These are phyloP conservation scores for Percopsis transmontana DNA, from an alignment of 2,113 vertebrate species.

Conservation along the genomic window DNA sequence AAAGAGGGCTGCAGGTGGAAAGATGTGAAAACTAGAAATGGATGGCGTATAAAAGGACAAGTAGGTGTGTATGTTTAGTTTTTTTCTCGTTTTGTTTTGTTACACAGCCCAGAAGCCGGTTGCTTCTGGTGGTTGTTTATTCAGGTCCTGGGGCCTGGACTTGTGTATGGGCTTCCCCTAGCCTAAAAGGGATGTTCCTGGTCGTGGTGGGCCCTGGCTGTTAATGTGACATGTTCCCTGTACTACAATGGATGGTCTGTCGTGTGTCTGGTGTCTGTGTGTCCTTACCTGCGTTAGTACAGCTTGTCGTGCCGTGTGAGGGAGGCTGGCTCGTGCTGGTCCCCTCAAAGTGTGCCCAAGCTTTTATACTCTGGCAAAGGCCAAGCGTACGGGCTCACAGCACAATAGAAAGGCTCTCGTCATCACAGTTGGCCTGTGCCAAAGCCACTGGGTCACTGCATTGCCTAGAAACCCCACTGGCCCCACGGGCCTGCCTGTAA, in stretches of 20 bases:
- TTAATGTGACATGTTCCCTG: constrained; percentile 9
- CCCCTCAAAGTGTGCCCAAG: constrained; percentile 40
- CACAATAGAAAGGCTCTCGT: constrained; percentile 85
- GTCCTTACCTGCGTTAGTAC: constrained; percentile 84
- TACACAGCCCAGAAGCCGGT: constrained; percentile 7
- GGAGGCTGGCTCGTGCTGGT: constrained; percentile 76
- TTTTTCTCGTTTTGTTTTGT: too few relatives aligned
- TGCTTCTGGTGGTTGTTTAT: constrained; percentile 47
- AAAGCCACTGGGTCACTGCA: constrained; percentile 79
- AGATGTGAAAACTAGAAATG: constrained; percentile 12
- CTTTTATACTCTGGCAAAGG: constrained; percentile 92
- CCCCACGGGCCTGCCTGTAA: constrained; percentile 77
- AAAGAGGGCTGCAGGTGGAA: constrained; percentile 28
- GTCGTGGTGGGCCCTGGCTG: constrained; percentile 34
- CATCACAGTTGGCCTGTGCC: constrained; percentile 81
- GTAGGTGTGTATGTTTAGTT: constrained; percentile 11
- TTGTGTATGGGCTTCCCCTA: constrained; percentile 31
- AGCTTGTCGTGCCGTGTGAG: constrained; percentile 74
- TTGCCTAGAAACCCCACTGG: constrained; percentile 70
- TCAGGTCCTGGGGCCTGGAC: constrained; percentile 23
- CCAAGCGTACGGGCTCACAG: constrained; percentile 63
- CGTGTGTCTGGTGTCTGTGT: constrained; percentile 40
- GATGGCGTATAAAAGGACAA: constrained; percentile 14
- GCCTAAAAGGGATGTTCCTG: constrained; percentile 24
- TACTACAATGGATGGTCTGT: neutral